Conservation (phyloP, 2,113 vertebrate genomes). For the Cololabis saira region DNA sequence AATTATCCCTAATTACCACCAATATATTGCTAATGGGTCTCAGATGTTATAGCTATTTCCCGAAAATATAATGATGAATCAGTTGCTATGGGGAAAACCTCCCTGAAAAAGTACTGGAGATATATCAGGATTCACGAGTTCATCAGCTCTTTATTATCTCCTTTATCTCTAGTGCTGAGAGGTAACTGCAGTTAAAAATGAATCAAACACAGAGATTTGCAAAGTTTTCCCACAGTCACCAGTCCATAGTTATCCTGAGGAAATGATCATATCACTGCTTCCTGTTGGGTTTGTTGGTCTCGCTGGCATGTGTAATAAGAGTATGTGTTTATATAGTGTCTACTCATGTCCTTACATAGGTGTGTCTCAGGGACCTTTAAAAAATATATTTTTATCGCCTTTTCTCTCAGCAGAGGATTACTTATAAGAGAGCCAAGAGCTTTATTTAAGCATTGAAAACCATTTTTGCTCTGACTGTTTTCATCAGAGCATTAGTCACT, state of each 20-base stretch:
- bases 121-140: slow-evolving; percentile 7
- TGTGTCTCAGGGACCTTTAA: not conserved
- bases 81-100: slow-evolving; percentile 9
- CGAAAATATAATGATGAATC: slow-evolving; percentile 34
- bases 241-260: slow-evolving; percentile 39
- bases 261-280: slow-evolving; percentile 63
- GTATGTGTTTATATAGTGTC: slow-evolving; percentile 3
- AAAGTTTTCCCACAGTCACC: slow-evolving; percentile 39
- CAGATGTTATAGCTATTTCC: slow-evolving; percentile 23
- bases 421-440: not conserved
- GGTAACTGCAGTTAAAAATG: slow-evolving; percentile 5
- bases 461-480: not conserved
- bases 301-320: slow-evolving; percentile 9
- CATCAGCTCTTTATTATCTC: not conserved
- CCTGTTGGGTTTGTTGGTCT: slow-evolving; percentile 35
- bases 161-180: not conserved
- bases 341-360: not conserved
- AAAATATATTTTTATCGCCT: not conserved
- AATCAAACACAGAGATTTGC: slow-evolving; percentile 10
- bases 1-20: slow-evolving; percentile 49
- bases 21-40: slow-evolving; percentile 47
- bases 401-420: not conserved
- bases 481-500: no score
- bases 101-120: not conserved
- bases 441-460: not conserved